These are phyloP conservation scores for Drosophila lacertosa DNA, from an alignment of 1,140 invertebrate species.

Conservation along the genomic window DNA sequence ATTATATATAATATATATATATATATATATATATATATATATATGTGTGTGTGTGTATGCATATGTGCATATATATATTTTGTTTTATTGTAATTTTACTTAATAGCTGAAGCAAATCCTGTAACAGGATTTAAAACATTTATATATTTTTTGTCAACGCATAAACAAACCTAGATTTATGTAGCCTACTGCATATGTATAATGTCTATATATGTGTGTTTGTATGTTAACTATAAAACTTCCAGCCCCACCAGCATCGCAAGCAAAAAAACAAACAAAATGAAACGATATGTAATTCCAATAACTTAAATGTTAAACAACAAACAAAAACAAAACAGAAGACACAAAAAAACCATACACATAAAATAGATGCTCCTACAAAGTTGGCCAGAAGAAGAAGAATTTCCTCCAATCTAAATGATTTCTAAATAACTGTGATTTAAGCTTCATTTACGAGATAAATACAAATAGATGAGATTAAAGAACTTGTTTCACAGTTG, in stretches of 20 bases:
- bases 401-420: neutral
- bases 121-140: slow-evolving; percentile 80
- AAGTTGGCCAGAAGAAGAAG: slow-evolving; percentile 10
- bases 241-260: slow-evolving; percentile 72
- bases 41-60: neutral
- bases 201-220: slow-evolving; percentile 43
- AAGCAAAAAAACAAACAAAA: slow-evolving; percentile 35
- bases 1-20: slow-evolving; percentile 29
- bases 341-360: neutral
- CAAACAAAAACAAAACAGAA: slow-evolving; percentile 4
- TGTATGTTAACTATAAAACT: slow-evolving; percentile 42
- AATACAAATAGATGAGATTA: slow-evolving; percentile 13
- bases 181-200: slow-evolving; percentile 36
- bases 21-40: slow-evolving; percentile 25
- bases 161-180: slow-evolving; percentile 43
- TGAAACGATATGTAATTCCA: slow-evolving; percentile 53
- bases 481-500: slow-evolving; percentile 4
- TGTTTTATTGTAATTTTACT: slow-evolving; percentile 67
- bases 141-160: slow-evolving; percentile 40
- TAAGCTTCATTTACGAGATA: neutral
- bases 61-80: slow-evolving; percentile 30
- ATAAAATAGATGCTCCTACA: slow-evolving; percentile 5
- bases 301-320: slow-evolving; percentile 26
- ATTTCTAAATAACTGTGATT: slow-evolving; percentile 8
- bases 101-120: slow-evolving; percentile 81